Conservation (phyloP, 2,113 vertebrate genomes). For the Colius striatus region DNA sequence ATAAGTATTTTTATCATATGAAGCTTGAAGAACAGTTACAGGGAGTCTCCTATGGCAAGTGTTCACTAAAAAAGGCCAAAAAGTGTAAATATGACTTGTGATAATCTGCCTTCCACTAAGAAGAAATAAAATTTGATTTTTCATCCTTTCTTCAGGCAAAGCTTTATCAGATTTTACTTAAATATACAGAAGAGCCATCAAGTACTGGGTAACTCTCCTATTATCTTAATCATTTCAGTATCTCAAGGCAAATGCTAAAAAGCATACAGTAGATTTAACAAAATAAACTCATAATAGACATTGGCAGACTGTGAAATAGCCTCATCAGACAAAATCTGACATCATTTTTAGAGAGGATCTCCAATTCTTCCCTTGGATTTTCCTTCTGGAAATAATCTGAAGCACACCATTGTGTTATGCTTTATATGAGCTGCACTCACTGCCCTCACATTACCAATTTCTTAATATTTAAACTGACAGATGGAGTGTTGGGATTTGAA, state of each 20-base stretch:
- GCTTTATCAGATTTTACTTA: background rate
- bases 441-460: conserved; percentile 26
- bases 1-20: background rate
- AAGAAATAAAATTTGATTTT: background rate
- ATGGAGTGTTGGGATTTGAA: conserved; percentile 61
- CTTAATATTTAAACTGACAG: conserved; percentile 65
- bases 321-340: background rate
- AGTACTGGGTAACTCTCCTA: background rate
- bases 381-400: background rate
- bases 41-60: background rate
- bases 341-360: background rate
- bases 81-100: background rate
- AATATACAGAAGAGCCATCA: background rate
- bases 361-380: background rate
- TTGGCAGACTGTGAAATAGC: background rate
- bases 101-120: background rate
- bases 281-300: background rate
- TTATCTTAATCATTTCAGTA: background rate
- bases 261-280: background rate
- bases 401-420: background rate
- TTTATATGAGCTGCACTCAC: conserved; percentile 16
- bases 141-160: background rate
- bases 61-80: background rate
- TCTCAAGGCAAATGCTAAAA: background rate
- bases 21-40: background rate